A percentile compares a stretch with the other conserved stretches of the same genome.
These are phyloP conservation scores for Austrolebias charrua DNA, from an alignment of 2,797 vertebrate genomes.

Conservation along the genomic window DNA sequence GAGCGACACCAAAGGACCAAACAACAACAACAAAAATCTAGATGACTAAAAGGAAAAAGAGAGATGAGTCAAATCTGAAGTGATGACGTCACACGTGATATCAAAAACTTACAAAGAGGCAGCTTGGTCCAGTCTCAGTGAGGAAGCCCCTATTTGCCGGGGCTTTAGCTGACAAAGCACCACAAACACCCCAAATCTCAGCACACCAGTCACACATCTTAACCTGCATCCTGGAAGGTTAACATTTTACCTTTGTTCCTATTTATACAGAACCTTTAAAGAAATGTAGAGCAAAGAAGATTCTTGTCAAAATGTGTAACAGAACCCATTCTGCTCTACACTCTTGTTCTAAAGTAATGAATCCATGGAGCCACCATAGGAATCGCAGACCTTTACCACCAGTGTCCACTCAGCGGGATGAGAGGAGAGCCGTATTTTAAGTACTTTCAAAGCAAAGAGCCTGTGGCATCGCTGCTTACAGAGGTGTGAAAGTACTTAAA, in stretches of 20 bases:
- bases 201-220: slow-evolving; percentile 61
- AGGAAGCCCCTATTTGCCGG: slow-evolving; percentile 66
- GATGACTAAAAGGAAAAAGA: slow-evolving; percentile 27
- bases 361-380: slow-evolving; percentile 77
- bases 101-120: slow-evolving; percentile 74
- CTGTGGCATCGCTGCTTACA: slow-evolving; percentile 19
- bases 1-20: slow-evolving; percentile 48
- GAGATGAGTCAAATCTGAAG: slow-evolving; percentile 44
- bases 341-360: slow-evolving; percentile 31
- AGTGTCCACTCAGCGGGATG: slow-evolving; percentile 38
- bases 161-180: slow-evolving; percentile 69
- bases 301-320: slow-evolving; percentile 39
- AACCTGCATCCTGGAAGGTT: slow-evolving; percentile 32
- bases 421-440: slow-evolving; percentile 44
- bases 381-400: slow-evolving; percentile 77
- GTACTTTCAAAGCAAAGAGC: slow-evolving; percentile 43
- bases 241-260: slow-evolving; percentile 23
- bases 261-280: slow-evolving; percentile 30
- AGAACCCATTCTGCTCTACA: slow-evolving; percentile 65
- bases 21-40: not conserved
- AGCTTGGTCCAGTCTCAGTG: slow-evolving; percentile 71
- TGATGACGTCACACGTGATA: slow-evolving; percentile 62
- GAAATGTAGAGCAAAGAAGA: slow-evolving; percentile 62
- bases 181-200: slow-evolving; percentile 65
- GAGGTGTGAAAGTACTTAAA: slow-evolving; percentile 60